Evolutionary conservation across 2,888 invertebrate species (phyloP), one percentile per base, ranked within the genome.

Genomic region (Ariolimax columbianus): DNA sequence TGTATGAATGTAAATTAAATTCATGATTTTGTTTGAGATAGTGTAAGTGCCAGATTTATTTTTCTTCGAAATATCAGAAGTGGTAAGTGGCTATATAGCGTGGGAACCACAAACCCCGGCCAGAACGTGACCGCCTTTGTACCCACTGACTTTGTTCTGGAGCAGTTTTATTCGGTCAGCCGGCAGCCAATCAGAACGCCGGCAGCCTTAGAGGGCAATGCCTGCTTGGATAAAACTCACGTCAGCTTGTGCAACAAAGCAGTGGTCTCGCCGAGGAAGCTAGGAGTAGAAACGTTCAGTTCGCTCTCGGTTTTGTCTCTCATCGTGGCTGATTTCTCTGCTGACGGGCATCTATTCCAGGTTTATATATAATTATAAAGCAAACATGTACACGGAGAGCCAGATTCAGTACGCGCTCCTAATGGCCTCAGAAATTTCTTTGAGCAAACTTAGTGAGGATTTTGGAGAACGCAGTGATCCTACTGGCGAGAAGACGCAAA

Each of bases 401-500:
- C 84, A 84, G 68, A 51, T 84, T 72, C 72, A 84, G 63, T 84
- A 80, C 33, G 79, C 84, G 17, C 63, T 84, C 19, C 47, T 79
- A 17, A 79, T 84, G 84, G 72, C 84, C 30, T 72, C 84, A 7
- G 84, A 84, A 63, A 79, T 84, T 73, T 84, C 84, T 70, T 63
- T 84, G 73, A 84, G 84, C 73, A 79, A 84, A 80, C 79, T 84
- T 43, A 84, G 84, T 36, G 79, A 84, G 84, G 79, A 84, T 73
- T 80, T 84, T 51, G 84, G 84, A 26, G 84, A 84, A 30, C 72
- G 55, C 26, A 84, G 84, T 59, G 72, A 84, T 36, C 84, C 84
- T 0, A 80, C 79, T 79, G 84, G 72, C 19, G 84, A 79, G 33
- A 84, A 84, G 33, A 73, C 84, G 30, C 84, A 84, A 33, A 84